These are phyloP conservation scores for Ridgeia piscesae DNA, from an alignment of 1,140 invertebrate species.

Conservation along the genomic window DNA sequence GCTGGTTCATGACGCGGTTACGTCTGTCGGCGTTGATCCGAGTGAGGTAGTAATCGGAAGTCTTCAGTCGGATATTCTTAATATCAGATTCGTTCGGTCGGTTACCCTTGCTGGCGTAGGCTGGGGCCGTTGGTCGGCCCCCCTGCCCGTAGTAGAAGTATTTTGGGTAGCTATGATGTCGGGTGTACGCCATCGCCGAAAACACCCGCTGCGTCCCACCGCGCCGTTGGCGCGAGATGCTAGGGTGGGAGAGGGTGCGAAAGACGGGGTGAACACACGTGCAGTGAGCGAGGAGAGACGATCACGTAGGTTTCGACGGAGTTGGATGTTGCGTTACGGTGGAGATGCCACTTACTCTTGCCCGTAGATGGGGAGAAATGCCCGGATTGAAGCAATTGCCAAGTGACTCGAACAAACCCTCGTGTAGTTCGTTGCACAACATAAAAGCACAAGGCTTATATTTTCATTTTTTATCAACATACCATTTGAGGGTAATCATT, in stretches of 20 bases:
- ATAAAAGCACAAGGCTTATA: no score
- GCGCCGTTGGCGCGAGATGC: background rate
- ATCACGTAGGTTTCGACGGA: background rate
- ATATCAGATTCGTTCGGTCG: background rate
- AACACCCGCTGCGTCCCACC: background rate
- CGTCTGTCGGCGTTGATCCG: background rate
- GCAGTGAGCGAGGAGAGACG: no score
- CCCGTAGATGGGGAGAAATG: no score
- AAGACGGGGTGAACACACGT: background rate
- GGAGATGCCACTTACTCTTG: no score
- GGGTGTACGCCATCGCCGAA: background rate
- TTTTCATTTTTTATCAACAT: no score
- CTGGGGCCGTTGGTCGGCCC: no score
- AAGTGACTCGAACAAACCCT: no score
- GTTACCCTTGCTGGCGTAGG: background rate
- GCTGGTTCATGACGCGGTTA: background rate
- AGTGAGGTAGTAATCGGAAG: background rate
- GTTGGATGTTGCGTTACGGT: background rate
- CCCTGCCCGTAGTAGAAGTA: background rate
- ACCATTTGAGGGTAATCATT: no score
- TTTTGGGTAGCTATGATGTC: background rate
- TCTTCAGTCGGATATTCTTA: background rate
- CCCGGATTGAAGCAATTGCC: no score
- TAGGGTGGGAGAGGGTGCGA: background rate
- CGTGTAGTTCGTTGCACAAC: no score